These are phyloP conservation scores for Anguilla megastoma DNA, from an alignment of 2,797 vertebrate genomes.

Conservation along the genomic window DNA sequence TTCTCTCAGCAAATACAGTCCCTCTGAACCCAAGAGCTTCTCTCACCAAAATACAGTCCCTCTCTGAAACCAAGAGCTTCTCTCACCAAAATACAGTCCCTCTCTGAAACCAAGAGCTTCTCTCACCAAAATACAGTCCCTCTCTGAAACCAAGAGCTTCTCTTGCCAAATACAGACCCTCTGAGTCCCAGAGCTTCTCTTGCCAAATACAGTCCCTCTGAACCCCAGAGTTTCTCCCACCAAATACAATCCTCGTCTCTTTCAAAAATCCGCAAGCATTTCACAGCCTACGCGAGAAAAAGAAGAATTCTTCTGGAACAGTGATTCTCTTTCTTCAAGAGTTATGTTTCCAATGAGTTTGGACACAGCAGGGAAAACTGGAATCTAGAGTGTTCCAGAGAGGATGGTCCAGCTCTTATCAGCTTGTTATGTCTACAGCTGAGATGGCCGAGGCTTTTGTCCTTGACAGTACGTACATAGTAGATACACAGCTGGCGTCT, in stretches of 20 bases:
- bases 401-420: not conserved
- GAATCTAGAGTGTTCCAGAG: not conserved
- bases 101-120: too few species aligned
- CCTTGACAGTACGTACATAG: not conserved
- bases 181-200: too few species aligned
- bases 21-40: too few species aligned
- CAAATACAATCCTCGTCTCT: not conserved
- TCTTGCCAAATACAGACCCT: not conserved
- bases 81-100: too few species aligned
- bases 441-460: not conserved
- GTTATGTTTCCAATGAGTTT: not conserved
- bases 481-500: not conserved
- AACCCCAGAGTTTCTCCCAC: not conserved
- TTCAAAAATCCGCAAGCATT: not conserved
- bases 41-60: too few species aligned
- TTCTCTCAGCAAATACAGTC: too few species aligned
- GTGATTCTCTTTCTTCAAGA: not conserved
- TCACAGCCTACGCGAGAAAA: not conserved
- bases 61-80: too few species aligned
- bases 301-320: not conserved
- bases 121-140: too few species aligned
- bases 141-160: too few species aligned
- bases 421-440: not conserved
- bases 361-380: not conserved
- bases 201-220: too few species aligned